Conservation (phyloP, 2,888 invertebrate genomes). For the Anagyrus pseudococci region DNA sequence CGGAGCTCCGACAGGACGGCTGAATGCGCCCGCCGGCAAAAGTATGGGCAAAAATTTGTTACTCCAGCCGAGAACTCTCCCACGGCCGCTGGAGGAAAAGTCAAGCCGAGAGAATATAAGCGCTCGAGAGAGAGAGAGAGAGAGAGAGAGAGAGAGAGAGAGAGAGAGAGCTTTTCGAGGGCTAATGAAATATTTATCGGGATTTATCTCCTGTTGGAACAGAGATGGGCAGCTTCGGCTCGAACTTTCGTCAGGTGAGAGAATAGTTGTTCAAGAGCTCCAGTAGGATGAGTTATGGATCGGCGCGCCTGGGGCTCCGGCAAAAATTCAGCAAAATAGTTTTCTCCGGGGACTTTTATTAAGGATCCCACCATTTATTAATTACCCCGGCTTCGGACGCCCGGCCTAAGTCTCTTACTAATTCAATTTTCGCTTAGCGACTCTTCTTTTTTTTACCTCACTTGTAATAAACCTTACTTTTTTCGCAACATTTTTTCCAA, state of each 20-base stretch:
- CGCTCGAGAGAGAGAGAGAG: neutral
- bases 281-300: neutral
- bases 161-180: slow-evolving; percentile 11
- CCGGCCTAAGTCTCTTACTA: neutral
- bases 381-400: neutral
- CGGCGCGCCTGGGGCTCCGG: neutral
- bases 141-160: neutral
- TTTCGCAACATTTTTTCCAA: too few species aligned
- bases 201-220: slow-evolving; percentile 36
- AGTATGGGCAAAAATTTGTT: too few species aligned
- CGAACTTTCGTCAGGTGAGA: slow-evolving; percentile 29
- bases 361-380: slow-evolving; percentile 12
- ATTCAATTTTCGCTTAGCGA: neutral
- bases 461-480: too few species aligned
- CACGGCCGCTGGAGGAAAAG: neutral
- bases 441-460: too few species aligned
- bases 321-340: slow-evolving; percentile 10
- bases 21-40: too few species aligned
- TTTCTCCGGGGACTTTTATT: slow-evolving; percentile 18
- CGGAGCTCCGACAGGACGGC: too few species aligned
- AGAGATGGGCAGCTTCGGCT: slow-evolving; percentile 15
- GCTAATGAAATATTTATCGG: slow-evolving; percentile 37
- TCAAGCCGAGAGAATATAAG: neutral
- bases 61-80: too few species aligned
- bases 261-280: neutral